Percentiles rank a stretch among this genome's conserved stretches.
phyloP scores from a whole-genome alignment of 1,140 invertebrate species.

The Zaprionus ornatus region DNA sequence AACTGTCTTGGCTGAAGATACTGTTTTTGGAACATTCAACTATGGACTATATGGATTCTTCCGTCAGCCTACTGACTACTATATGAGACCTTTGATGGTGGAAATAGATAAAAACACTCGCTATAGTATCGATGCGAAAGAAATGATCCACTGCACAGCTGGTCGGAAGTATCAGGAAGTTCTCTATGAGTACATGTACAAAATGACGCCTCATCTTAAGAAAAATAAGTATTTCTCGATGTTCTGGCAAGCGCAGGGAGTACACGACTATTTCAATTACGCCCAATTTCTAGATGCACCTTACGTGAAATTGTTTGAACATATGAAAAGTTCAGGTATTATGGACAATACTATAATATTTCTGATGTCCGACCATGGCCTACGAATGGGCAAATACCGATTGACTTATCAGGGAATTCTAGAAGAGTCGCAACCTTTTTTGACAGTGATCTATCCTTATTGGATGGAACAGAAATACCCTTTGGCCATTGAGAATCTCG shows the following conservation, averaged over 20 bases:
- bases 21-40: slow-evolving; percentile 4
- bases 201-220: slow-evolving; percentile 36
- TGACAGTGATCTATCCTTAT: slow-evolving; percentile 90
- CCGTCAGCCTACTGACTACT: slow-evolving; percentile 30
- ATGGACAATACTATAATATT: slow-evolving; percentile 89
- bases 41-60: not conserved
- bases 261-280: slow-evolving; percentile 55
- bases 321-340: slow-evolving; percentile 44
- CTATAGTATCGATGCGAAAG: slow-evolving; percentile 40
- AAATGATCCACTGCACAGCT: slow-evolving; percentile 38
- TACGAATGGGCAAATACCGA: slow-evolving; percentile 89
- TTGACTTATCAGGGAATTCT: slow-evolving; percentile 89
- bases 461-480: slow-evolving; percentile 88
- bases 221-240: slow-evolving; percentile 40
- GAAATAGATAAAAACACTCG: slow-evolving; percentile 43
- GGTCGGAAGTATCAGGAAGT: slow-evolving; percentile 42
- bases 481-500: slow-evolving; percentile 87
- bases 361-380: slow-evolving; percentile 95
- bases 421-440: slow-evolving; percentile 94
- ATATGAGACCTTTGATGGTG: slow-evolving; percentile 38
- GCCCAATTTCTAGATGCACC: slow-evolving; percentile 23
- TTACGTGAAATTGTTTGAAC: slow-evolving; percentile 30
- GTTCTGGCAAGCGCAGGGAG: slow-evolving; percentile 58
- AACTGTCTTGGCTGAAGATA: slow-evolving; percentile 53
- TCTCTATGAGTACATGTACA: slow-evolving; percentile 39